phyloP scores from a whole-genome alignment of 2,113 vertebrate genomes.

The Quiscalus mexicanus region DNA sequence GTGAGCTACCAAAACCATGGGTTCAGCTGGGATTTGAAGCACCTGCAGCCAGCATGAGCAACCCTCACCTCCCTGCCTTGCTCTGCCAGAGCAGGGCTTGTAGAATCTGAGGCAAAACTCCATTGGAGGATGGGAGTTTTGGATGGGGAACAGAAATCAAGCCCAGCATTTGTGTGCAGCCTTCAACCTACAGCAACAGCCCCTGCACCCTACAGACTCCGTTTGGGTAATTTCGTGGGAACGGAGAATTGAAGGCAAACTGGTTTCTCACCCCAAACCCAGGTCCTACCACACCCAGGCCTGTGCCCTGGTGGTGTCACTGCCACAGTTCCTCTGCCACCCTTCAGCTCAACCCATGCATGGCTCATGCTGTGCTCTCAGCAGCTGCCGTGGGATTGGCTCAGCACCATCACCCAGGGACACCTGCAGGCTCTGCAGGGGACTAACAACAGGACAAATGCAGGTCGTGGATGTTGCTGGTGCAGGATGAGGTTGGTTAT shows the following conservation, averaged over 20 bases:
- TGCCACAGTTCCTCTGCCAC: neutral
- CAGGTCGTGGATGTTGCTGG: neutral
- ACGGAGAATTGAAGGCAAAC: neutral
- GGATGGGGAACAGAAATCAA: neutral
- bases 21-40: neutral
- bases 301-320: neutral
- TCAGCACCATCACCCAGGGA: neutral
- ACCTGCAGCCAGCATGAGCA: neutral
- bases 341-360: neutral
- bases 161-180: neutral
- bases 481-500: neutral
- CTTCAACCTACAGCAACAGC: neutral
- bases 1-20: accelerated
- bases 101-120: neutral
- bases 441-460: neutral
- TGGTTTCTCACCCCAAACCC: neutral
- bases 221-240: accelerated
- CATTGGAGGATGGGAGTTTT: neutral
- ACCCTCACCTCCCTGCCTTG: accelerated
- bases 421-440: neutral
- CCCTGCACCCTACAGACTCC: accelerated
- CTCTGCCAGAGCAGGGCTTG: neutral
- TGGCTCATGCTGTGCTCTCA: accelerated
- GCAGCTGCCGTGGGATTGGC: neutral
- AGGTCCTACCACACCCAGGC: neutral